Base-by-base conservation (phyloP, 64 coral and sea anemone species). In the Orbicella faveolata region DNA sequence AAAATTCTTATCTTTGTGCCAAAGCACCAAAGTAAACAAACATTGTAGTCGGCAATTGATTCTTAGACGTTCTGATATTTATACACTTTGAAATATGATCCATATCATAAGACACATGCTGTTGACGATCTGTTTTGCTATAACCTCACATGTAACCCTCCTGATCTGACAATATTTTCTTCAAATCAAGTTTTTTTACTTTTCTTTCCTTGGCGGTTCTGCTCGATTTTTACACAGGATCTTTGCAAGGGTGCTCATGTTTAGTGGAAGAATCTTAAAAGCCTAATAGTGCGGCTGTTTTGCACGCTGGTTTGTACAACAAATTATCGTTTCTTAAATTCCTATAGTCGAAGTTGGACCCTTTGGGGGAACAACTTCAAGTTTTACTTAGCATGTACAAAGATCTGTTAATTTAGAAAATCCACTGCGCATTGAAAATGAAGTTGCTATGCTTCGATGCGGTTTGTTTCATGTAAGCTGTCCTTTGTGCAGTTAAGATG, bases 21-120 rank as follows among this genome's bases (percentile, higher is more conserved):
- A 80, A 83, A 82, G 79, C 79, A 36, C 0, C 79, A 41, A 68
- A 72, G 82, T 85, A 85, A 85, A 85, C 73, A 85, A 85, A 85
- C 82, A 85, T 73, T 85, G 13, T 82, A 18, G 65, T 85, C 82
- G 82, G 82, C 37, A 52, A 70, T 14, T 70, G 37, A 53, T 73
- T 37, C 44, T 70, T 7, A 1, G 34, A 0, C 23, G 6, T 4
- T 21, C 51, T 48, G 61, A 72, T 35, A 36, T 83, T 44, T 62
- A 36, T 36, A 61, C 19, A 36, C 26, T 18, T 63, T 83, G 81
- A 36, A 51, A 72, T 73, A 19, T 85, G 63, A 72, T 85, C 44
- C 19, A 34, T 3, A 52, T 66, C 44, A 25, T 26, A 48, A 48
- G 44, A 48, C 44, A 48, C 44, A 34, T 66, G 17, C 37, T 14